Percentiles rank a stretch among this genome's conserved stretches.
These are phyloP conservation scores for Megalurothrips usitatus DNA, from an alignment of 2,888 invertebrate genomes.

Conservation along the genomic window DNA sequence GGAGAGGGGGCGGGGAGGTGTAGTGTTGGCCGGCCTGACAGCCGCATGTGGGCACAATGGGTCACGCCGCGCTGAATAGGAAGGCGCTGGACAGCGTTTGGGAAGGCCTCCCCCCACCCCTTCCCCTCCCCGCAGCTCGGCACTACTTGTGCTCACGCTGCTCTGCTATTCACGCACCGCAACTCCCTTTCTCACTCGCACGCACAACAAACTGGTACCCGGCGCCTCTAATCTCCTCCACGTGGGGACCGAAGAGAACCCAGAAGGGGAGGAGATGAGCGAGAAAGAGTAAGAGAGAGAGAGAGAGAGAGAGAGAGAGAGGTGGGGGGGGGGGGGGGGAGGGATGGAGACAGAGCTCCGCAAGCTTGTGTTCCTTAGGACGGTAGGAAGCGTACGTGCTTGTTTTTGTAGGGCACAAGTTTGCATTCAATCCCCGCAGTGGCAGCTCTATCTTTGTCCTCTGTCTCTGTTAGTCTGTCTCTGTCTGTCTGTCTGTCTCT, in stretches of 20 bases:
- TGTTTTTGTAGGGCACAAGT: too few species aligned
- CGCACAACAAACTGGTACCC: too few species aligned
- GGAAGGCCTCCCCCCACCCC: neutral
- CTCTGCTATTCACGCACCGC: neutral
- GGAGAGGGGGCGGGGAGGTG: neutral
- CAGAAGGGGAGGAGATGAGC: too few species aligned
- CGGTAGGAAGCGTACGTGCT: too few species aligned
- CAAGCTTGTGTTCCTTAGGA: neutral
- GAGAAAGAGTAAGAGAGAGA: too few species aligned
- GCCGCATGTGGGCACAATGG: conserved; percentile 10
- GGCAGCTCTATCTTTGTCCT: neutral
- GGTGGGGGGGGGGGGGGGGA: too few species aligned
- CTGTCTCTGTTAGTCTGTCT: neutral
- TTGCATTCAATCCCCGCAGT: too few species aligned
- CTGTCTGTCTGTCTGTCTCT: neutral
- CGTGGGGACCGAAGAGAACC: too few species aligned
- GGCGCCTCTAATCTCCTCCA: too few species aligned
- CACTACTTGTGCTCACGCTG: neutral
- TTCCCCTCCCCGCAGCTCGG: neutral
- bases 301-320: neutral
- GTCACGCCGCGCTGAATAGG: neutral
- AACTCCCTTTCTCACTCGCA: neutral
- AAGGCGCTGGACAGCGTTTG: neutral
- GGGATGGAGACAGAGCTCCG: neutral
- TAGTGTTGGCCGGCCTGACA: neutral